A percentile compares a stretch with the other conserved stretches of the same genome.
These are phyloP conservation scores for Bombus picipes DNA, from an alignment of 1,140 invertebrate species.

Conservation along the genomic window DNA sequence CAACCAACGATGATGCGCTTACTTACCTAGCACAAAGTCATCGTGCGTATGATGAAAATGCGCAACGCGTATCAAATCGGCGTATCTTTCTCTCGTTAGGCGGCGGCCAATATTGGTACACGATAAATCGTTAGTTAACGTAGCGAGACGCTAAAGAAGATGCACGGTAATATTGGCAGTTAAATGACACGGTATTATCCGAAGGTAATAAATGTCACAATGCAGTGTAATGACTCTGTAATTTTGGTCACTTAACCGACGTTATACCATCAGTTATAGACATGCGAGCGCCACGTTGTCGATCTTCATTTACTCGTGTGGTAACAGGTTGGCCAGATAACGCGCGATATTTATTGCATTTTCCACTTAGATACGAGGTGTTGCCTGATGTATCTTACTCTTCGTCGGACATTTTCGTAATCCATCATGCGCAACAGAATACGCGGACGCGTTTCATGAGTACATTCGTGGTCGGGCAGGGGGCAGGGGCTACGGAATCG, in stretches of 20 bases:
- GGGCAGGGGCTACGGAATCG: slow-evolving; percentile 1
- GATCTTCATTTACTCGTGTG: slow-evolving; percentile 27
- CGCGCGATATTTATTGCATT: slow-evolving; percentile 51
- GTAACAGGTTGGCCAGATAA: slow-evolving; percentile 51
- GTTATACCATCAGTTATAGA: slow-evolving; percentile 34
- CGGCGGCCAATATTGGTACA: neutral
- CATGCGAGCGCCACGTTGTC: slow-evolving; percentile 41
- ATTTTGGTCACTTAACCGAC: slow-evolving; percentile 61
- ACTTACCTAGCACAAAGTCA: neutral
- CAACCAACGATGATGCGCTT: neutral
- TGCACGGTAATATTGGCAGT: slow-evolving; percentile 56
- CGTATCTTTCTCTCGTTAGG: neutral
- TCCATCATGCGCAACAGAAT: slow-evolving; percentile 37
- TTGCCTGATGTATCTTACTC: neutral
- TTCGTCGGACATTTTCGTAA: slow-evolving; percentile 31
- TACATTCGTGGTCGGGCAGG: neutral
- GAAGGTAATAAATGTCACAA: slow-evolving; percentile 67
- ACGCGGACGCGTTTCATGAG: neutral
- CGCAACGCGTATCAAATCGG: neutral
- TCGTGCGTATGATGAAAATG: neutral
- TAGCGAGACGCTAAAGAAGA: slow-evolving; percentile 48
- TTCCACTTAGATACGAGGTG: slow-evolving; percentile 22
- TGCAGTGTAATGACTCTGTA: slow-evolving; percentile 60
- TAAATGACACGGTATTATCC: slow-evolving; percentile 67
- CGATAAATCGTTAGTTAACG: slow-evolving; percentile 39